These are phyloP conservation scores for Hyposmocoma kahamanoa DNA, from an alignment of 1,140 invertebrate species.

Conservation along the genomic window DNA sequence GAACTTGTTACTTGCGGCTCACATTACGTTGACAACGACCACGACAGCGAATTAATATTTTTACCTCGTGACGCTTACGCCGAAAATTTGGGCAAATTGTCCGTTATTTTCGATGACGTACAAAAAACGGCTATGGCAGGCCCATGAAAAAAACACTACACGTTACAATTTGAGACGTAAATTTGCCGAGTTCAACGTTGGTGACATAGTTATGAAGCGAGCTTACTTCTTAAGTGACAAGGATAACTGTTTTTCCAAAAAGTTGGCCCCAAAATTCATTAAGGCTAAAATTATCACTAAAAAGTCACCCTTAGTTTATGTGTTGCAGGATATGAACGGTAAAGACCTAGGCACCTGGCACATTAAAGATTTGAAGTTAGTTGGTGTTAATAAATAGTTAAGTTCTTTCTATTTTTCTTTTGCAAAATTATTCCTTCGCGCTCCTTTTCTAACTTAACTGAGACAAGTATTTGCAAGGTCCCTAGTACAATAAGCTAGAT, in stretches of 20 bases:
- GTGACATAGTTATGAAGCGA: slow-evolving; percentile 2
- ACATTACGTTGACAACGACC: slow-evolving; percentile 5
- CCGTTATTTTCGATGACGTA: neutral
- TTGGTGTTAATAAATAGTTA: too few species aligned
- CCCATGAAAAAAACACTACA: slow-evolving; percentile 1
- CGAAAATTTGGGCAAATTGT: slow-evolving; percentile 6
- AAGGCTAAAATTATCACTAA: neutral
- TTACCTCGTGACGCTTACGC: neutral
- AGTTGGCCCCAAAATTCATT: slow-evolving; percentile 7
- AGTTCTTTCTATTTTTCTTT: too few species aligned
- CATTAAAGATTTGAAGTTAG: slow-evolving; percentile 3
- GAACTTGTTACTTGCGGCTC: slow-evolving; percentile 2
- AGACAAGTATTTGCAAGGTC: too few species aligned
- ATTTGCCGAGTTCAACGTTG: neutral
- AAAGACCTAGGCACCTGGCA: slow-evolving; percentile 5
- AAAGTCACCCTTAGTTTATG: slow-evolving; percentile 1
- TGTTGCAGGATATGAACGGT: neutral
- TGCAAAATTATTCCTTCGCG: too few species aligned
- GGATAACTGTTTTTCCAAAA: slow-evolving; percentile 3
- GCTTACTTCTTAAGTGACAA: slow-evolving; percentile 3
- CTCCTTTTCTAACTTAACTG: too few species aligned
- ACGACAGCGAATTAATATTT: slow-evolving; percentile 3
- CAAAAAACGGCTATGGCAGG: slow-evolving; percentile 1
- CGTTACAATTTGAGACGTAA: slow-evolving; percentile 5
- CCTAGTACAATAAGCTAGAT: too few species aligned